phyloP scores from a whole-genome alignment of 2,888 invertebrate species.

The Piscicola geometra region DNA sequence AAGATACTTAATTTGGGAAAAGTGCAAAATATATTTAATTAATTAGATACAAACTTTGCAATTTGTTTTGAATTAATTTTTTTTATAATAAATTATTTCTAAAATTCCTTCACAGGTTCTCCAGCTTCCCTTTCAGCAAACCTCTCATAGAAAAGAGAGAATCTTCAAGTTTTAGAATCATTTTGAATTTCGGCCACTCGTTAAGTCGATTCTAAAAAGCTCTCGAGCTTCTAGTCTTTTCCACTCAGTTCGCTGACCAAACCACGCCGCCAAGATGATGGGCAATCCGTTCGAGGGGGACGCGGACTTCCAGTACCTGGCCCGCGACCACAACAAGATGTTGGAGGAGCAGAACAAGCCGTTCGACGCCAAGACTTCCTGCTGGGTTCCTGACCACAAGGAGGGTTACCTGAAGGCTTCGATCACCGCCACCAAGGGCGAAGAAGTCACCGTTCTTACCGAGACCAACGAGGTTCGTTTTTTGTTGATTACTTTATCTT shows the following conservation, averaged over 20 bases:
- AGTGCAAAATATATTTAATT: too few relatives aligned
- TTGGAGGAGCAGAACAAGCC: constrained; percentile 50
- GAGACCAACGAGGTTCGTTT: constrained; percentile 61
- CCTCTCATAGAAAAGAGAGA: neutral
- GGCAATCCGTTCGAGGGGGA: constrained; percentile 35
- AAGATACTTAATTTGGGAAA: too few relatives aligned
- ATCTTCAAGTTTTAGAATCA: neutral
- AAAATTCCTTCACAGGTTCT: neutral
- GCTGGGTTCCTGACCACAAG: constrained; percentile 97
- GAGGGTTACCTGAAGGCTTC: constrained; percentile 95
- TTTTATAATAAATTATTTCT: too few relatives aligned
- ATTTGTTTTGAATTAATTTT: too few relatives aligned
- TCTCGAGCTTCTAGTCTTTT: constrained; percentile 8
- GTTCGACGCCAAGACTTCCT: constrained; percentile 76
- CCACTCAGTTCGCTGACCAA: constrained; percentile 1
- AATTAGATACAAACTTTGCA: too few relatives aligned
- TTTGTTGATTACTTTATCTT: too few relatives aligned
- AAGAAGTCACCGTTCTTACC: constrained; percentile 84
- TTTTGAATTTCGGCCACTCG: neutral
- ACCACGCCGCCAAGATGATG: constrained; percentile 28
- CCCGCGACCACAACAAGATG: constrained; percentile 52
- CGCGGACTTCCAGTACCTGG: constrained; percentile 52
- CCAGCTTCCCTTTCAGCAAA: neutral
- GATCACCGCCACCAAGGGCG: constrained; percentile 97
- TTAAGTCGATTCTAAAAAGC: neutral